Evolutionary conservation across 53 echinoderm and acorn worm genomes (phyloP).

Genomic region (Luidia sarsii): DNA sequence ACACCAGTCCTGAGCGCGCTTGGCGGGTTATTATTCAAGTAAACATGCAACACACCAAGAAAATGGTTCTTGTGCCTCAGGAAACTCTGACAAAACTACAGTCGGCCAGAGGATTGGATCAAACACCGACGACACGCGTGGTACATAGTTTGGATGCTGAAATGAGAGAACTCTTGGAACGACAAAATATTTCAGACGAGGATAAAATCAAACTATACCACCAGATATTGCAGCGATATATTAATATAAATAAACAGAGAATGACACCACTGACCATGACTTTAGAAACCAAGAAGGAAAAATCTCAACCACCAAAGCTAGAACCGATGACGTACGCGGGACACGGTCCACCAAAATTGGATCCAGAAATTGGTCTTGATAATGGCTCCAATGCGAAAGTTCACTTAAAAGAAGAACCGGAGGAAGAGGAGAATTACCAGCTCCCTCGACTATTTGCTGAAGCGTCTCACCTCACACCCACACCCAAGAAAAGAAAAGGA

Average conservation of each 20-base stretch:
- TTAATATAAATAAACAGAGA: not conserved
- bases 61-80: constrained; percentile 74
- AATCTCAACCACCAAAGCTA: no score
- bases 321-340: not conserved
- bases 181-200: constrained; percentile 37
- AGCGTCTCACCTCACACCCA: not conserved
- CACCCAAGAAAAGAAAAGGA: not conserved
- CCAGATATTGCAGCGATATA: constrained; percentile 14
- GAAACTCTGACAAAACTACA: constrained; percentile 56
- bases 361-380: not conserved
- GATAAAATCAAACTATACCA: constrained; percentile 47
- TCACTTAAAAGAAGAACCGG: not conserved
- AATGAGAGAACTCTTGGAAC: no score
- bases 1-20: constrained; percentile 31
- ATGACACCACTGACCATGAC: constrained; percentile 18
- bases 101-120: constrained; percentile 42
- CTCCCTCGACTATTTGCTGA: not conserved
- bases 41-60: constrained; percentile 69
- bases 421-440: not conserved
- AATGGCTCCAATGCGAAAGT: not conserved
- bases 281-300: not conserved
- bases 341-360: not conserved
- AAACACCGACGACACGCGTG: constrained; percentile 47
- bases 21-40: constrained; percentile 41
- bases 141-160: constrained; percentile 41